Evolutionary conservation across 1,140 invertebrate species (phyloP).

Genomic region (Plodia interpunctella): DNA sequence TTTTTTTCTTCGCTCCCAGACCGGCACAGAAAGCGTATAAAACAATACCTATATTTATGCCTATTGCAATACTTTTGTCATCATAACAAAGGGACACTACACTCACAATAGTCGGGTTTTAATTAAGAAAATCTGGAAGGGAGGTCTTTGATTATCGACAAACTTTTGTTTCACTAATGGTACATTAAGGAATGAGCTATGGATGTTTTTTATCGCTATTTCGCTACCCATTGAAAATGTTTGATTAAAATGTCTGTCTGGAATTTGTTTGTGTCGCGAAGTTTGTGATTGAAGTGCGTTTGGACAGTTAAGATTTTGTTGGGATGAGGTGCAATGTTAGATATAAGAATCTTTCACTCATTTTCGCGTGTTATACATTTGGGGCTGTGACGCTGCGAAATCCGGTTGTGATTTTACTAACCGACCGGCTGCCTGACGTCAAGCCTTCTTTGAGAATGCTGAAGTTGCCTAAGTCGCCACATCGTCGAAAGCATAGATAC

Average conservation of each 20-base stretch:
- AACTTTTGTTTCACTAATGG: background rate
- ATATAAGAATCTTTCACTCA: too few species aligned
- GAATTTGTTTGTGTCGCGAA: background rate
- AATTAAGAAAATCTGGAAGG: background rate
- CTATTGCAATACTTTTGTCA: background rate
- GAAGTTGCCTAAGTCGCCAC: too few species aligned
- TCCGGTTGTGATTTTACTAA: too few species aligned
- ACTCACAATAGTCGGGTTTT: background rate
- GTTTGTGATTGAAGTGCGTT: too few species aligned
- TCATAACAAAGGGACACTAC: background rate
- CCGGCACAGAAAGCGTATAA: background rate
- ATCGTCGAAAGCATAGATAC: too few species aligned
- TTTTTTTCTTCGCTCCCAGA: too few species aligned
- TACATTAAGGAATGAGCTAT: constrained; percentile 4
- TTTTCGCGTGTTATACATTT: too few species aligned
- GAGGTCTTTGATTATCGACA: background rate
- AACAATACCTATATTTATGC: background rate
- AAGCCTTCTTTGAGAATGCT: too few species aligned
- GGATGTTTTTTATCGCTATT: background rate
- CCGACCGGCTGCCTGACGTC: too few species aligned
- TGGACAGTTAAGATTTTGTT: too few species aligned
- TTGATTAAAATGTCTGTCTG: constrained; percentile 2
- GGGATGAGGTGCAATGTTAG: too few species aligned
- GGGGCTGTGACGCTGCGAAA: too few species aligned
- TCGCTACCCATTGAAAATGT: background rate